A percentile compares a stretch with the other conserved stretches of the same genome.
phyloP scores from a whole-genome alignment of 2,113 vertebrate genomes.

The Riparia riparia region DNA sequence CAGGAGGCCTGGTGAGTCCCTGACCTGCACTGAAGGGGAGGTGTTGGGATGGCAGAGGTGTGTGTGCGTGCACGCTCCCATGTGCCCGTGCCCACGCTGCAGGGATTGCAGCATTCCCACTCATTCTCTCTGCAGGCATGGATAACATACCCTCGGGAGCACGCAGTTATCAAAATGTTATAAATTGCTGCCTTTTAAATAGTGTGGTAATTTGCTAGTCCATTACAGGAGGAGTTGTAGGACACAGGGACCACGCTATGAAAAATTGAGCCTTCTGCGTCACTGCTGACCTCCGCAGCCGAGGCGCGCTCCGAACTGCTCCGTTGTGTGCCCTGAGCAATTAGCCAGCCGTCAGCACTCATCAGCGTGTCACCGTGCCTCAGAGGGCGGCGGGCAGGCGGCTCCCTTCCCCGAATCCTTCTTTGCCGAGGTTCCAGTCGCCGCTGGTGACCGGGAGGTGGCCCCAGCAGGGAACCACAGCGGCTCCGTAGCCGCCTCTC shows the following conservation, averaged over 20 bases:
- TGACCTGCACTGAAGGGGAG: background rate
- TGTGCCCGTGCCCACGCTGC: accelerated
- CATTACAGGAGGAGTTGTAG: conserved; percentile 31
- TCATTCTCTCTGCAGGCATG: background rate
- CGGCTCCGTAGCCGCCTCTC: background rate
- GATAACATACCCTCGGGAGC: background rate
- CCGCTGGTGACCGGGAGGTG: background rate
- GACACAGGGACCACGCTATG: background rate
- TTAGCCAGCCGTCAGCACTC: background rate
- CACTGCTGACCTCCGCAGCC: background rate
- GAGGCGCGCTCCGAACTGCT: background rate
- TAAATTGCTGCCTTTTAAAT: conserved; percentile 42
- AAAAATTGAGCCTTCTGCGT: background rate
- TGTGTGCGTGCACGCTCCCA: accelerated
- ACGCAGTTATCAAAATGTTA: conserved; percentile 20
- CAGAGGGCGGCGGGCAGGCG: background rate
- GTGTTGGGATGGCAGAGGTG: background rate
- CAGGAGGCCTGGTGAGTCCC: background rate
- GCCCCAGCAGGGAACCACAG: background rate
- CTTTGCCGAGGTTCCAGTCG: no score
- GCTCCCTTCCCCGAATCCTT: accelerated
- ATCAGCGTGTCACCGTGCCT: background rate
- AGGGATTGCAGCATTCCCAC: background rate
- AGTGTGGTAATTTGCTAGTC: conserved; percentile 32
- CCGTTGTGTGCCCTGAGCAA: background rate